Evolutionary conservation across 2,113 vertebrate species (phyloP).

Genomic region (Vidua macroura): DNA sequence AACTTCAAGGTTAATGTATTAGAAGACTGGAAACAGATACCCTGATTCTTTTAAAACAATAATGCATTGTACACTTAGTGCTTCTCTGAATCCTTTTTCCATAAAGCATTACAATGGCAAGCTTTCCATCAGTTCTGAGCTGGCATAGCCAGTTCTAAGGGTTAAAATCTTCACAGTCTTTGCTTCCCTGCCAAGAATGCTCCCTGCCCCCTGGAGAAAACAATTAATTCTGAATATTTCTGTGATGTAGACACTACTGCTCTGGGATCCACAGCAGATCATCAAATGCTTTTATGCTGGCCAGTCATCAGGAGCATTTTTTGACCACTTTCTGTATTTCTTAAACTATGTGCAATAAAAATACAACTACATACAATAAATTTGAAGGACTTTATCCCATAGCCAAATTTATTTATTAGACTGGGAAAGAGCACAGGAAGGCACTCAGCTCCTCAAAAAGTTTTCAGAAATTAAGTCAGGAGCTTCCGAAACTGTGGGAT

Average conservation of each 20-base stretch:
- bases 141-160: neutral
- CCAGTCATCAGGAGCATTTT: neutral
- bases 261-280: neutral
- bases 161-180: neutral
- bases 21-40: constrained; percentile 32
- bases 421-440: neutral
- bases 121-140: constrained; percentile 8
- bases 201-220: neutral
- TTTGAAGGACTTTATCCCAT: neutral
- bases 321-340: neutral
- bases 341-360: neutral
- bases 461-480: neutral
- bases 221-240: neutral
- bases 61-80: neutral
- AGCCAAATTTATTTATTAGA: neutral
- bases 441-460: neutral
- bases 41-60: neutral
- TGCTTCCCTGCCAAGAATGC: neutral
- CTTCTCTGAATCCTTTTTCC: constrained; percentile 5
- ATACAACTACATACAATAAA: neutral
- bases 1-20: constrained; percentile 20
- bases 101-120: neutral
- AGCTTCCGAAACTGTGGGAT: neutral
- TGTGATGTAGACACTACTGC: neutral
- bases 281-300: neutral